Base-by-base conservation (phyloP, 2,888 invertebrate genomes). In the Meloe dianella region DNA sequence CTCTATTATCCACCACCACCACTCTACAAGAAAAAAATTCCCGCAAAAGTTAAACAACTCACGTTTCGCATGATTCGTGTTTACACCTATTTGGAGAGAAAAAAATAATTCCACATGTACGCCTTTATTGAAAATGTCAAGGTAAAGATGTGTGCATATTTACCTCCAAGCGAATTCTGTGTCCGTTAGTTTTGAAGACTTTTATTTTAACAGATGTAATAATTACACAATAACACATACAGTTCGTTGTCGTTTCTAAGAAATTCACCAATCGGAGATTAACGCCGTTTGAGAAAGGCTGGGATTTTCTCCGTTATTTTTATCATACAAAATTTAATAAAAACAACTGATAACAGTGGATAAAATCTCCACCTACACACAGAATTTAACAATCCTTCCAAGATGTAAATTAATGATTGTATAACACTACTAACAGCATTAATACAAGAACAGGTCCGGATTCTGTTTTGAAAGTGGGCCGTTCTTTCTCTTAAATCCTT, bases 381-480 rank as follows among this genome's bases (percentile, higher is more conserved):
- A n/a, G 1, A 35, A 1, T 35, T 35, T 9, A 9, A 1, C 32
- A 1, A 32, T 32, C 32, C 32, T 1, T 4, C 27, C 2, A 22
- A 22, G 5, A 54, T 54, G 54, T 4, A 54, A 14, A 54, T 54
- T 24, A 54, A 54, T 24, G 14, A 54, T 54, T 54, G 27, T 27
- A 12, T 54, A 20, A n/a, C n/a, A n/a, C n/a, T n/a, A n/a, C n/a
- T 47, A 47, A 47, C 47, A 47, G 12, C 10, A 27, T 8, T 12
- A n/a, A 57, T 10, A 29, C 17, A 29, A 32, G 57, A 57, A 35
- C 59, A 38, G 38, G 32, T 59, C 59, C 59, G 32, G 32, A 32
- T 59, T 29, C 10, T n/a, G 58, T 30, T 24, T 14, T 22, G 35
- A 59, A 59, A 59, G 59, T 59, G 59, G 59, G 59, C n/a, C 35